phyloP scores from a whole-genome alignment of 2,797 vertebrate genomes.

The Gambusia yucatana region DNA sequence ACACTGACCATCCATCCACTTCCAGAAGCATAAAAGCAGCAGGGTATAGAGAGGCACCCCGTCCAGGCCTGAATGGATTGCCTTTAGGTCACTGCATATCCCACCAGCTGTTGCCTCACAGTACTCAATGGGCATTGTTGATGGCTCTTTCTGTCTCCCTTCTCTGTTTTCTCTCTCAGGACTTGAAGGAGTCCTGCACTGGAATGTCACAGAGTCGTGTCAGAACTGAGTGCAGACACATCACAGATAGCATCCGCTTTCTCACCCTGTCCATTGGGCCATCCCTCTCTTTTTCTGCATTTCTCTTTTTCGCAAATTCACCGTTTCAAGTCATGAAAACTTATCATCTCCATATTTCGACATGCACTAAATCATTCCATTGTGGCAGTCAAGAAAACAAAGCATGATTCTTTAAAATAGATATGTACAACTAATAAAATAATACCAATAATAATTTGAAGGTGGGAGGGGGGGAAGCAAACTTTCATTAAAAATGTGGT shows the following conservation, averaged over 20 bases:
- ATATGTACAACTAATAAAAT: background rate
- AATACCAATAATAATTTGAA: background rate
- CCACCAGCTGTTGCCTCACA: slow-evolving; percentile 80
- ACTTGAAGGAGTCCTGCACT: slow-evolving; percentile 71
- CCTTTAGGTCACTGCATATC: slow-evolving; percentile 76
- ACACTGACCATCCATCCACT: slow-evolving; percentile 76
- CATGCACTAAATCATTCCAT: slow-evolving; percentile 15
- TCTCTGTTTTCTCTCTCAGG: slow-evolving; percentile 44
- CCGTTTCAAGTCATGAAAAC: slow-evolving; percentile 21
- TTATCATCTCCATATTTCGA: slow-evolving; percentile 24
- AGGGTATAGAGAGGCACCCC: slow-evolving; percentile 66
- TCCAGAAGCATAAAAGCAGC: slow-evolving; percentile 72
- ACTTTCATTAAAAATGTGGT: background rate
- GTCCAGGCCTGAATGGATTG: slow-evolving; percentile 71
- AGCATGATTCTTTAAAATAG: background rate
- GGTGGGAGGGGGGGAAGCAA: background rate
- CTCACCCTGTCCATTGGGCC: slow-evolving; percentile 63
- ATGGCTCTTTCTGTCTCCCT: slow-evolving; percentile 52
- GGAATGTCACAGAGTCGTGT: slow-evolving; percentile 82
- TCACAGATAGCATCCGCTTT: slow-evolving; percentile 76
- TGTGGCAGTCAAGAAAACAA: background rate
- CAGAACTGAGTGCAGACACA: slow-evolving; percentile 74
- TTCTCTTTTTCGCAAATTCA: slow-evolving; percentile 21
- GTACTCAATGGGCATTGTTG: slow-evolving; percentile 80
- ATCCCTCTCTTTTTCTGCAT: slow-evolving; percentile 28